Conservation (phyloP, 2,888 invertebrate genomes). For the Chrysodeixis includens region DNA sequence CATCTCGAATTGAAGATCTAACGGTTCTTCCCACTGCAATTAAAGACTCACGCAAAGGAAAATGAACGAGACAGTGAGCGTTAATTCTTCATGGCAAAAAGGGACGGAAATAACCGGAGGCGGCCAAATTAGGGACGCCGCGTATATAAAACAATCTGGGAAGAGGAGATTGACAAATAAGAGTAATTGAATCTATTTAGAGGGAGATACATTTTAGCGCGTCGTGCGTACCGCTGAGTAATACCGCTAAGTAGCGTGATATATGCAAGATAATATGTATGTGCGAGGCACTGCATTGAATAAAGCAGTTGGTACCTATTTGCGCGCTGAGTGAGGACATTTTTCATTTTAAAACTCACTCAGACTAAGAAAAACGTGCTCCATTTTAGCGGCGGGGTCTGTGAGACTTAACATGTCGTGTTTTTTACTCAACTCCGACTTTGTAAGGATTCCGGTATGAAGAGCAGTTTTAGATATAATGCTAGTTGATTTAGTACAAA, state of each 20-base stretch:
- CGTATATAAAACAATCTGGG: conserved; percentile 53
- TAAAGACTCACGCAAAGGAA: conserved; percentile 48
- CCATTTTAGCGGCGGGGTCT: background rate
- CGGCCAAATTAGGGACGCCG: conserved; percentile 50
- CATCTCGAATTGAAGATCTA: conserved; percentile 53
- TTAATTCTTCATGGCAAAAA: conserved; percentile 28
- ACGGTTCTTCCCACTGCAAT: conserved; percentile 51
- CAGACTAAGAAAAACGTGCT: conserved; percentile 8
- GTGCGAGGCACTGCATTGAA: conserved; percentile 13
- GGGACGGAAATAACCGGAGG: conserved; percentile 40
- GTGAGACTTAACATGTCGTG: background rate
- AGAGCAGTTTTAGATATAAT: no score
- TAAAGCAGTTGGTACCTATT: conserved; percentile 19
- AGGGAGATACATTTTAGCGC: conserved; percentile 38
- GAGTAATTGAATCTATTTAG: conserved; percentile 52
- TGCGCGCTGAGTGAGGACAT: background rate
- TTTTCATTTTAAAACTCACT: conserved; percentile 11
- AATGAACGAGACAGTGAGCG: conserved; percentile 39
- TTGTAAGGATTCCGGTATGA: background rate
- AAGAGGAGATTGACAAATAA: conserved; percentile 59
- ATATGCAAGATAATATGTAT: conserved; percentile 19
- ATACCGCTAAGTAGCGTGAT: conserved; percentile 13
- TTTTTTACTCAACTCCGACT: background rate
- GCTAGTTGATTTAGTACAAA: no score
- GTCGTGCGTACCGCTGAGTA: background rate